phyloP scores from a whole-genome alignment of 2,797 vertebrate genomes.

The Atherinosoma microstoma region DNA sequence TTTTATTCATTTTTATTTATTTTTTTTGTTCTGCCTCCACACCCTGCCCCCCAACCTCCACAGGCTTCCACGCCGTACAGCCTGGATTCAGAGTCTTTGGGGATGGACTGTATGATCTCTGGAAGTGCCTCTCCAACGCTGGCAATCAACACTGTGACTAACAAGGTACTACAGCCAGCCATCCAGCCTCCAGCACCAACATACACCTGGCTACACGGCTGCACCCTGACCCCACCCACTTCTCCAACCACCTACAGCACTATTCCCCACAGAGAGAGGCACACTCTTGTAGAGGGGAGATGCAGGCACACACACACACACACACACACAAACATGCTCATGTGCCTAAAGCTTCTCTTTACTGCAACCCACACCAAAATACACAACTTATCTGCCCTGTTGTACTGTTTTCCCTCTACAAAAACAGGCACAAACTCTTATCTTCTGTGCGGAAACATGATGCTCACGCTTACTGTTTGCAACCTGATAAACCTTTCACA shows the following conservation, averaged over 20 bases:
- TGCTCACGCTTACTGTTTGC: slow-evolving; percentile 53
- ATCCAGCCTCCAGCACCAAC: slow-evolving; percentile 77
- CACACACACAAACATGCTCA: slow-evolving; percentile 44
- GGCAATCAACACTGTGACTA: slow-evolving; percentile 98
- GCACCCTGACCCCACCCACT: slow-evolving; percentile 83
- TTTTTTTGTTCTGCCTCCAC: slow-evolving; percentile 58
- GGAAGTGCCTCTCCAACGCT: slow-evolving; percentile 97
- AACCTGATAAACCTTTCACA: slow-evolving; percentile 56
- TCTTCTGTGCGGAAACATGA: slow-evolving; percentile 60
- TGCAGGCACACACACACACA: slow-evolving; percentile 42
- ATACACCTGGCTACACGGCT: slow-evolving; percentile 80
- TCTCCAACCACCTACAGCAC: slow-evolving; percentile 81
- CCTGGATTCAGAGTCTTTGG: slow-evolving; percentile 94
- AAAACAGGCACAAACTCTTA: slow-evolving; percentile 63
- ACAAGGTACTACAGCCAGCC: slow-evolving; percentile 89
- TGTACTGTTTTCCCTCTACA: slow-evolving; percentile 61
- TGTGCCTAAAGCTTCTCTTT: slow-evolving; percentile 75
- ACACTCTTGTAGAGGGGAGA: slow-evolving; percentile 75
- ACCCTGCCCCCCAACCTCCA: slow-evolving; percentile 58
- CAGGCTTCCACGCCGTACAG: slow-evolving; percentile 95
- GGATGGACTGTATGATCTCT: slow-evolving; percentile 97
- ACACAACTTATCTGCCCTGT: slow-evolving; percentile 72
- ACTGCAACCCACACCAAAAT: slow-evolving; percentile 76
- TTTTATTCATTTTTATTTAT: slow-evolving; percentile 49
- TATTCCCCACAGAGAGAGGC: slow-evolving; percentile 77